phyloP scores from a whole-genome alignment of 1,140 invertebrate species.

The Mercenaria mercenaria region DNA sequence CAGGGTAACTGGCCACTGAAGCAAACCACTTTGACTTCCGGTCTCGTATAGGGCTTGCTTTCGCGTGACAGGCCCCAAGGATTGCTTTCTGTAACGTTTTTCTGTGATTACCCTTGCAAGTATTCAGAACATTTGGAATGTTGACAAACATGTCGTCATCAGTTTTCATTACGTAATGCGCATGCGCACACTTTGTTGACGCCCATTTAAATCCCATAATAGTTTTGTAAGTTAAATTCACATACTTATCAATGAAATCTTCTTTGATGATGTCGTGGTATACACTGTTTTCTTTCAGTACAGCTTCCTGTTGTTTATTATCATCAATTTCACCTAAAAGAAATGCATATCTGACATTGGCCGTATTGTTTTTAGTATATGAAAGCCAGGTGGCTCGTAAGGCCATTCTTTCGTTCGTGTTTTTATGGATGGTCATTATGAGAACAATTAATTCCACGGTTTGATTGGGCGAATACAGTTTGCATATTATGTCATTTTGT shows the following conservation, averaged over 20 bases:
- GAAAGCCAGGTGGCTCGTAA: slow-evolving; percentile 71
- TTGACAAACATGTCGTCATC: slow-evolving; percentile 88
- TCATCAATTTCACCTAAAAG: slow-evolving; percentile 53
- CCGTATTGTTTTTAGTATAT: slow-evolving; percentile 66
- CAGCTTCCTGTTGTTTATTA: background rate
- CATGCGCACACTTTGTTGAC: slow-evolving; percentile 88
- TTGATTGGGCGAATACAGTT: background rate
- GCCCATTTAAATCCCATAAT: slow-evolving; percentile 93
- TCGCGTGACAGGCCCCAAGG: background rate
- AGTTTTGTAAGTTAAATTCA: slow-evolving; percentile 95
- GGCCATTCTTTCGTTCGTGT: slow-evolving; percentile 26
- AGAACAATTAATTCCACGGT: slow-evolving; percentile 44
- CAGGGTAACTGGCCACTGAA: slow-evolving; percentile 79
- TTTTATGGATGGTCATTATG: slow-evolving; percentile 28
- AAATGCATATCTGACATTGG: slow-evolving; percentile 65
- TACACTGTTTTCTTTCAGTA: slow-evolving; percentile 87
- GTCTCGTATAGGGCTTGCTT: slow-evolving; percentile 74
- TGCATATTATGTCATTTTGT: slow-evolving; percentile 32
- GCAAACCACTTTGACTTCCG: slow-evolving; percentile 86
- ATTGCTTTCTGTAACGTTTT: background rate
- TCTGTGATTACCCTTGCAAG: background rate
- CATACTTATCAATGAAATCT: slow-evolving; percentile 92
- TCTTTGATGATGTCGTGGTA: slow-evolving; percentile 92
- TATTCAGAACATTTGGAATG: slow-evolving; percentile 66
- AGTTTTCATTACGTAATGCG: slow-evolving; percentile 85